phyloP scores from a whole-genome alignment of 2,113 vertebrate genomes.

The Thymallus thymallus region DNA sequence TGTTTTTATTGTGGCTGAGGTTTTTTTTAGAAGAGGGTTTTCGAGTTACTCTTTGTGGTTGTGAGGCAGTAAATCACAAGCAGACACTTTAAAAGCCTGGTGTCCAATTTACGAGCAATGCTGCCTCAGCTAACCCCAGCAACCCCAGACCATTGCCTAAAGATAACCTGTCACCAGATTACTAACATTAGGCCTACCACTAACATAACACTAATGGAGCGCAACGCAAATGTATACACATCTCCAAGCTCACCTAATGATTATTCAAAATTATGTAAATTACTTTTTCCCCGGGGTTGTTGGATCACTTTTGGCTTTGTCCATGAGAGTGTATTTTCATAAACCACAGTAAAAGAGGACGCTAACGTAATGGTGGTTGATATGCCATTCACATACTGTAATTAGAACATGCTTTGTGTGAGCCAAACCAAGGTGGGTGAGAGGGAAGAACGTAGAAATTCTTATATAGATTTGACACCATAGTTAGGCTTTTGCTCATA shows the following conservation, averaged over 20 bases:
- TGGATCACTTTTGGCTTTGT: constrained; percentile 9
- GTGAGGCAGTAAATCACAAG: constrained; percentile 19
- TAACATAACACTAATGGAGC: too few species aligned
- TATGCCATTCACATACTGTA: constrained; percentile 1
- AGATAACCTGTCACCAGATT: not conserved
- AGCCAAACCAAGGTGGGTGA: not conserved
- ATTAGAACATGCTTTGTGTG: not conserved
- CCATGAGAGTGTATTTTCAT: not conserved
- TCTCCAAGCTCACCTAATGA: not conserved
- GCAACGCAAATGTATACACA: too few species aligned
- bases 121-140: constrained; percentile 17
- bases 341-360: not conserved
- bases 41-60: constrained; percentile 21
- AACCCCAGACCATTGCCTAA: constrained; percentile 4
- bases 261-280: too few species aligned
- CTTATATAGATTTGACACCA: not conserved
- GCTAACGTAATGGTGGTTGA: not conserved
- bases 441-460: not conserved
- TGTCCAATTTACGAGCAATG: constrained; percentile 10
- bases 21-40: constrained; percentile 21
- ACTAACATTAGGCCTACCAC: not conserved
- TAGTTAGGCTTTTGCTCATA: not conserved
- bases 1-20: constrained; percentile 11
- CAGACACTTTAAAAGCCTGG: too few species aligned
- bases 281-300: not conserved